phyloP scores from a whole-genome alignment of 2,888 invertebrate species.

The Melipona beecheii region DNA sequence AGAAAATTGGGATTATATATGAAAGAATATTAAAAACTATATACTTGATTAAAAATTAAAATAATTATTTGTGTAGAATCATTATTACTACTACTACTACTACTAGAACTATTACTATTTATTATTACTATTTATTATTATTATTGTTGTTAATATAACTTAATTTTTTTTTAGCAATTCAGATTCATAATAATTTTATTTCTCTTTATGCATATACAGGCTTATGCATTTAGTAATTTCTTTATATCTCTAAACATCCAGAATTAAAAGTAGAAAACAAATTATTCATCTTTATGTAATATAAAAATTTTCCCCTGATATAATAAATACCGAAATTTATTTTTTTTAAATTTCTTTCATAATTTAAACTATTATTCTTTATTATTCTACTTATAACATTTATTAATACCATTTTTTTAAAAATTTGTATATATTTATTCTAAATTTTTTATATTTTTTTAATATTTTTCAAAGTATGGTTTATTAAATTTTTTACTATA shows the following conservation, averaged over 20 bases:
- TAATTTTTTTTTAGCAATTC: constrained; percentile 36
- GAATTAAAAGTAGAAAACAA: not conserved
- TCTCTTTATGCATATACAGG: constrained; percentile 38
- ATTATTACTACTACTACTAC: not conserved
- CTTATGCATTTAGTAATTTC: constrained; percentile 30
- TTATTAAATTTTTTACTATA: not conserved
- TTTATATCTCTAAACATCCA: not conserved
- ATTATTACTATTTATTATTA: not conserved
- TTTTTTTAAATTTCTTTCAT: not conserved
- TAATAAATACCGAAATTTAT: not conserved
- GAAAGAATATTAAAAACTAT: constrained; percentile 1
- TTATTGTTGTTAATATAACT: constrained; percentile 2
- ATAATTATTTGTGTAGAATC: constrained; percentile 19
- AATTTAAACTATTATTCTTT: not conserved
- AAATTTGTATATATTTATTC: constrained; percentile 1
- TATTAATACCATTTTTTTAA: not conserved
- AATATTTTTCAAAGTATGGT: not conserved
- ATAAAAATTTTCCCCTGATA: not conserved
- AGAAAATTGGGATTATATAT: constrained; percentile 2
- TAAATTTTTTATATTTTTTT: not conserved
- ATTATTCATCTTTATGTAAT: constrained; percentile 1
- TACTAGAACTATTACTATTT: not conserved
- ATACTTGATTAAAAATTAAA: constrained; percentile 19
- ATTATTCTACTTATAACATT: not conserved
- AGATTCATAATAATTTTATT: constrained; percentile 38